Evolutionary conservation across 2,797 vertebrate genomes (phyloP).

Genomic region (Furcifer pardalis): DNA sequence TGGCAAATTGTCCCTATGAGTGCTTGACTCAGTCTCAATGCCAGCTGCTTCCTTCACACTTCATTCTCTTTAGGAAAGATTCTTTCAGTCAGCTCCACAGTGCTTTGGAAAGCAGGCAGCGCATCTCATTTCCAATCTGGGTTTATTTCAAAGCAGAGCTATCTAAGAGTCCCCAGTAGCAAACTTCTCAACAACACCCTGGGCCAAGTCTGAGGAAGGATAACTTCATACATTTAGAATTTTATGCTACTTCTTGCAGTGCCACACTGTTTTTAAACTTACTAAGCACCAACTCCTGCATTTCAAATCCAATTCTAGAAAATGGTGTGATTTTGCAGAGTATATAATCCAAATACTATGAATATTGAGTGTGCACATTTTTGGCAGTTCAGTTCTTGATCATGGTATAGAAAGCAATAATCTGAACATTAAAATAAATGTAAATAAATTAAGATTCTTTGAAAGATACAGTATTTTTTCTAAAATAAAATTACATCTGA

Average conservation of each 20-base stretch:
- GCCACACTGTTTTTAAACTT: background rate
- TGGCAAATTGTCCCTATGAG: background rate
- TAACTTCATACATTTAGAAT: background rate
- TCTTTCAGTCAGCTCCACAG: background rate
- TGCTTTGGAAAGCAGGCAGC: background rate
- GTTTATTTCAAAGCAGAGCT: background rate
- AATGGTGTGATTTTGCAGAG: constrained; percentile 75
- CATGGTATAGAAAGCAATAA: constrained; percentile 70
- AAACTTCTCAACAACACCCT: background rate
- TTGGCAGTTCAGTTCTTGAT: constrained; percentile 64
- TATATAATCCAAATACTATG: constrained; percentile 73
- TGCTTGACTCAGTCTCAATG: background rate
- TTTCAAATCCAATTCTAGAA: constrained; percentile 47
- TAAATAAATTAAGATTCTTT: constrained; percentile 72
- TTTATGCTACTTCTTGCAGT: background rate
- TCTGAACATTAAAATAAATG: constrained; percentile 73
- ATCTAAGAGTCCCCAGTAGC: background rate
- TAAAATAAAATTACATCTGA: too few relatives aligned
- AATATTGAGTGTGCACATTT: constrained; percentile 68
- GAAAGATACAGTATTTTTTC: constrained; percentile 75
- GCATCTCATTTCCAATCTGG: background rate
- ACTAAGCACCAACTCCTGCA: constrained; percentile 28
- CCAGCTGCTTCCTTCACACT: background rate
- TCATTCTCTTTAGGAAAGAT: background rate
- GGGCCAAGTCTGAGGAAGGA: background rate